Conservation (phyloP, 2,113 vertebrate genomes). For the Oceanodroma tethys region DNA sequence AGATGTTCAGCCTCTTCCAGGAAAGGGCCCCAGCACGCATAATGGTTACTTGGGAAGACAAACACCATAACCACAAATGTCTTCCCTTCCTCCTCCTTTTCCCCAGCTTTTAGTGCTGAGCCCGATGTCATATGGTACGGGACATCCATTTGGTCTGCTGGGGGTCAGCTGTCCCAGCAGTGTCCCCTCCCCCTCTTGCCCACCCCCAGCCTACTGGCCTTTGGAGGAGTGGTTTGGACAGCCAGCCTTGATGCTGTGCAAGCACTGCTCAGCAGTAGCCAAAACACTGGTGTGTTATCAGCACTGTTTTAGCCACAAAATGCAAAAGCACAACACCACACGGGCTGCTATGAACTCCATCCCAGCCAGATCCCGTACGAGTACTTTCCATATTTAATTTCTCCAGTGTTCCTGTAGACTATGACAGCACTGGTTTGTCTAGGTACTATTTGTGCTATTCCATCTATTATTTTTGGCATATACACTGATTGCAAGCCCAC, state of each 20-base stretch:
- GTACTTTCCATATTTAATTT: background rate
- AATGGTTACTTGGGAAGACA: background rate
- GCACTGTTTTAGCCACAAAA: background rate
- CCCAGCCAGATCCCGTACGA: background rate
- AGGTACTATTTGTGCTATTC: background rate
- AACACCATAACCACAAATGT: background rate
- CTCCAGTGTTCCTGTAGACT: background rate
- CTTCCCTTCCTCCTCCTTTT: background rate
- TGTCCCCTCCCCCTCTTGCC: background rate
- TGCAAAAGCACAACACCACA: background rate
- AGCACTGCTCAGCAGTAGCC: background rate
- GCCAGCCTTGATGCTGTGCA: background rate
- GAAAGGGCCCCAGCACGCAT: background rate
- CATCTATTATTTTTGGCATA: background rate
- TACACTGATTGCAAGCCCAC: background rate
- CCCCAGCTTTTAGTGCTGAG: background rate
- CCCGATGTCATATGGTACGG: rapidly evolving
- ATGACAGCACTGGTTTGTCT: background rate
- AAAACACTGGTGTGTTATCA: background rate
- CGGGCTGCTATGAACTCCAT: background rate
- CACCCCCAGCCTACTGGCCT: background rate
- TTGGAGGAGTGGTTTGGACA: background rate
- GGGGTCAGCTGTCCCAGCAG: background rate
- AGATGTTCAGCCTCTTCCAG: background rate
- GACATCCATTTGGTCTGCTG: background rate